phyloP scores from a whole-genome alignment of 2,888 invertebrate genomes.

The Macrosiphum euphorbiae region DNA sequence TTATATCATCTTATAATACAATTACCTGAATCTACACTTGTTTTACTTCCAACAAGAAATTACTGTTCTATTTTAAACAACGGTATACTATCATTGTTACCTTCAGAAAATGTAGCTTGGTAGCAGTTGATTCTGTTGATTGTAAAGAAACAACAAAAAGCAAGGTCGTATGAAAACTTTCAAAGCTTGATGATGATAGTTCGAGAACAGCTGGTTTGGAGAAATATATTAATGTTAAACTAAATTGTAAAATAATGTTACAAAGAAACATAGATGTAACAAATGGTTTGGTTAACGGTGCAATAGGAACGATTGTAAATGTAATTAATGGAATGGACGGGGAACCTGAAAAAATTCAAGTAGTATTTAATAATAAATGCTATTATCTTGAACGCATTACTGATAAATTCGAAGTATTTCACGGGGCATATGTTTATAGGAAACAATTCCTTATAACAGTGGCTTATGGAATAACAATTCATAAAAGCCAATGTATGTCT shows the following conservation, averaged over 20 bases:
- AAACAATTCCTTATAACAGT: constrained; percentile 13
- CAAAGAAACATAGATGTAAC: constrained; percentile 6
- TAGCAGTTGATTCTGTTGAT: no score
- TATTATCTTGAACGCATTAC: not conserved
- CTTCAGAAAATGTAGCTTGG: no score
- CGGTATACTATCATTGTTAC: no score
- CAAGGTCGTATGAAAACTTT: no score
- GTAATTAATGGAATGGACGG: no score
- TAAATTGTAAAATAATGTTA: constrained; percentile 29
- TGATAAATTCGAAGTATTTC: not conserved
- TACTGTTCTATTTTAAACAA: no score
- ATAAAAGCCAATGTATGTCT: not conserved
- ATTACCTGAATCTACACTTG: not conserved
- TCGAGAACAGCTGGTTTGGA: not conserved
- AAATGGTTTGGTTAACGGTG: no score
- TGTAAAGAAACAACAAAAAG: no score
- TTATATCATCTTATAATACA: not conserved
- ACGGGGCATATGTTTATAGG: not conserved
- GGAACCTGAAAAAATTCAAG: no score
- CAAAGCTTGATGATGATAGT: constrained; percentile 1
- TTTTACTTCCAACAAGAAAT: no score
- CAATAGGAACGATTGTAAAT: no score
- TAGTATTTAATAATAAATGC: no score
- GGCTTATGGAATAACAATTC: not conserved
- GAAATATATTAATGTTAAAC: not conserved